Conservation (phyloP, 1,140 invertebrate genomes). For the Agrilus planipennis region DNA sequence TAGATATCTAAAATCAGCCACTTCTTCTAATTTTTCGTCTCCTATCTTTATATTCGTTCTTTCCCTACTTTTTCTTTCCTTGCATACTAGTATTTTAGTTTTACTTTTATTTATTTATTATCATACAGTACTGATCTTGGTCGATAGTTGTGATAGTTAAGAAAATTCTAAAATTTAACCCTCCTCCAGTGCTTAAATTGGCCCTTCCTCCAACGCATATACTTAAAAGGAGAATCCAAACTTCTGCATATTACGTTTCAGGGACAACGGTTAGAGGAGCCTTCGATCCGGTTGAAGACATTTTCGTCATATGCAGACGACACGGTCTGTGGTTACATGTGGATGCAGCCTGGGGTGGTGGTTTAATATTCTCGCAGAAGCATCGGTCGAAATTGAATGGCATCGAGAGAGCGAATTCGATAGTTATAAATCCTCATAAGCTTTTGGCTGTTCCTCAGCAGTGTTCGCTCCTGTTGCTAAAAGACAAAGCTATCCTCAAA, state of each 20-base stretch:
- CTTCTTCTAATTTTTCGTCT: too few species aligned
- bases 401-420: constrained; percentile 48
- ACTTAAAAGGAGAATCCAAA: too few species aligned
- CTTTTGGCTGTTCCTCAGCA: constrained; percentile 53
- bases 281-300: constrained; percentile 48
- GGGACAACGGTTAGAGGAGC: constrained; percentile 44
- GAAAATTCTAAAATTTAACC: too few species aligned
- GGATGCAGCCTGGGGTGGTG: constrained; percentile 60
- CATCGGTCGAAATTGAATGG: constrained; percentile 43
- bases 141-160: too few species aligned
- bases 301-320: constrained; percentile 48
- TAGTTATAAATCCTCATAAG: constrained; percentile 61
- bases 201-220: too few species aligned
- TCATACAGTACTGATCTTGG: too few species aligned
- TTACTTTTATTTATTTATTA: too few species aligned
- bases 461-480: constrained; percentile 46
- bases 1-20: too few species aligned
- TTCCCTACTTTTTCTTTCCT: too few species aligned
- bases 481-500: constrained; percentile 35
- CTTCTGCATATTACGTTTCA: constrained; percentile 7
- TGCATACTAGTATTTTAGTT: too few species aligned
- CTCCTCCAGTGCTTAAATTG: too few species aligned
- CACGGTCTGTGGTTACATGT: constrained; percentile 57
- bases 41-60: too few species aligned
- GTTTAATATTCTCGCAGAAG: constrained; percentile 46